A percentile compares a stretch with the other conserved stretches of the same genome.
These are phyloP conservation scores for Eudyptes chrysolophus DNA, from an alignment of 2,113 vertebrate species.

Conservation along the genomic window DNA sequence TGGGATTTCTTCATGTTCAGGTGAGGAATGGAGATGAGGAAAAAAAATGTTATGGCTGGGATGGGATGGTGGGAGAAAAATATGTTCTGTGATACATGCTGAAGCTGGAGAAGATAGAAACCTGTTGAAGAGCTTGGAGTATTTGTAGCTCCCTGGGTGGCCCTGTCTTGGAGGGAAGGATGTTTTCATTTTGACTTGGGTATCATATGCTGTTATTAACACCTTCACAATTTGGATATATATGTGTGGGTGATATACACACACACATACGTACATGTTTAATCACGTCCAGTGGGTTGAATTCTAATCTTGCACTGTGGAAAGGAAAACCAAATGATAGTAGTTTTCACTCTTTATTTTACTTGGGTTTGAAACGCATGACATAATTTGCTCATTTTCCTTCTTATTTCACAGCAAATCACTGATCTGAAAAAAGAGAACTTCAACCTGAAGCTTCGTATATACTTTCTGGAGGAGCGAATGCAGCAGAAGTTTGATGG, in stretches of 20 bases:
- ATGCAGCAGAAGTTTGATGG: conserved; percentile 93
- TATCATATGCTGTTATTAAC: not conserved
- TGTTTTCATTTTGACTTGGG: not conserved
- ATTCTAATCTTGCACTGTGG: not conserved
- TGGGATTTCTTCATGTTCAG: not conserved
- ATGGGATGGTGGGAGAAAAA: not conserved
- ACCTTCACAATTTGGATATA: not conserved
- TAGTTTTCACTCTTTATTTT: not conserved
- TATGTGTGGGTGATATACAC: not conserved
- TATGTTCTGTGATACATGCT: fast-evolving
- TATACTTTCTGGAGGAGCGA: conserved; percentile 96
- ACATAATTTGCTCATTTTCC: not conserved
- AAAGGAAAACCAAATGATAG: not conserved
- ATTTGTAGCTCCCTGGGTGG: not conserved
- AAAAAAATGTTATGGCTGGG: not conserved
- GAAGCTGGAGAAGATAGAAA: not conserved
- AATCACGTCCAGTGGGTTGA: fast-evolving
- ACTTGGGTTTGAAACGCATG: not conserved
- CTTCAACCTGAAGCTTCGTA: conserved; percentile 96
- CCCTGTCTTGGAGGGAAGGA: not conserved
- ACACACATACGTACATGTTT: fast-evolving
- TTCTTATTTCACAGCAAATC: conserved; percentile 85
- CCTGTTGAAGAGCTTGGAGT: not conserved
- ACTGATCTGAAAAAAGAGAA: conserved; percentile 97
- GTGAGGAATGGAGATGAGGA: not conserved